These are phyloP conservation scores for Drosophila rubida DNA, from an alignment of 2,888 invertebrate genomes.

Conservation along the genomic window DNA sequence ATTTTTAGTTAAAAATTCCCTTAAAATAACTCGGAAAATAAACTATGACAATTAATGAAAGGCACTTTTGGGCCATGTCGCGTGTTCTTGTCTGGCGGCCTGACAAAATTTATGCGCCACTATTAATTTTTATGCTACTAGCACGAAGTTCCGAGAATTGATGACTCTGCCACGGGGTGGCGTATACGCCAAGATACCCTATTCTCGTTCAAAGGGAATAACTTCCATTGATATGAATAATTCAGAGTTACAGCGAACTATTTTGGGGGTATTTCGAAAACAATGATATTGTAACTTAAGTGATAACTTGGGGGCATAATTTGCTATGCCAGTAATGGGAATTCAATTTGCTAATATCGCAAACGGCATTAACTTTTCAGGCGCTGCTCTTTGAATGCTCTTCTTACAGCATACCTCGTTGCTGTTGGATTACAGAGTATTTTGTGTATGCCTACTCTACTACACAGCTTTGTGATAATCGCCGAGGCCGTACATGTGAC, in stretches of 20 bases:
- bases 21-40: slow-evolving; percentile 37
- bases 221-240: too few species aligned
- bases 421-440: slow-evolving; percentile 13
- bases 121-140: slow-evolving; percentile 61
- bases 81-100: slow-evolving; percentile 40
- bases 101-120: slow-evolving; percentile 58
- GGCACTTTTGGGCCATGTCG: slow-evolving; percentile 43
- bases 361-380: too few species aligned
- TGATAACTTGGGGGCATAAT: too few species aligned
- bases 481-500: slow-evolving; percentile 60
- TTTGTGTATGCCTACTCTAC: slow-evolving; percentile 4
- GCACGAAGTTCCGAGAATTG: slow-evolving; percentile 52
- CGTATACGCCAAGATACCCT: slow-evolving; percentile 15
- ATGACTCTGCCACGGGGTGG: not conserved
- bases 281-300: too few species aligned
- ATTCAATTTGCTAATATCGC: too few species aligned
- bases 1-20: slow-evolving; percentile 43
- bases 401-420: too few species aligned
- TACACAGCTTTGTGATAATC: slow-evolving; percentile 52
- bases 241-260: too few species aligned
- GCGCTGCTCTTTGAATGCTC: too few species aligned
- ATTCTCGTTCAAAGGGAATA: not conserved
- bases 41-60: slow-evolving; percentile 57
- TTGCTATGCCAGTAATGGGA: too few species aligned
- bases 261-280: not conserved